Base-by-base conservation (phyloP, 2,113 vertebrate genomes). In the Cololabis saira region DNA sequence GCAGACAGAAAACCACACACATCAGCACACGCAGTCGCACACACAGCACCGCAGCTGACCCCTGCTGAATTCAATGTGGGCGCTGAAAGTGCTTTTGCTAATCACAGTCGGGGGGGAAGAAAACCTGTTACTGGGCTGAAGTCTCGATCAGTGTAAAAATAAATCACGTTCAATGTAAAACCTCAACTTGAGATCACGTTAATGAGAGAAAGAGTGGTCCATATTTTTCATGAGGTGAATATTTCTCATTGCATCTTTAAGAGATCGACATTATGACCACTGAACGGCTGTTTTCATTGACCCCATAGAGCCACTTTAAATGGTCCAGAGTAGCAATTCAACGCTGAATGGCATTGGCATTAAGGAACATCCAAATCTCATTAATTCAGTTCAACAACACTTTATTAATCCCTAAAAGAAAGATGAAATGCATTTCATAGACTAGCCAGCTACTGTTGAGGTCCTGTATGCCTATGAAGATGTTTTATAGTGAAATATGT, bases 321-420 rank as follows among this genome's bases (percentile, higher is more conserved):
- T 79, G 61, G 71, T 51, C 68, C 61, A 57, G 55, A 76, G 27
- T 66, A 59, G 63, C 40, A 17, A 65, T 57, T 68, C 74, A 55
- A 67, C 61, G 18, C 55, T 47, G 33, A 73, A 53, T 30, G 42
- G 57, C 33, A 43, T 61, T 30, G 52, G 76, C 83, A 85, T 90
- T 85, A 88, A 74, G 62, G 77, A 67, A 61, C 84, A 89, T 90
- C 87, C 87, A 83, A 90, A 80, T 59, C 67, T 78, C 84, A 82
- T 88, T 83, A 83, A 43, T 37, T 37, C 33, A 37, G 10, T 37
- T 37, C 33, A 37, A 37, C 10, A 37, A 37, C 33, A 37, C 33
- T 37, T 37, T 37, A 37, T 37, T 3, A 37, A 37, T 9, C 33
- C 33, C 6, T 11, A 37, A 11, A 37, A 11, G 33, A 9, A 37